A percentile compares a stretch with the other conserved stretches of the same genome.
Evolutionary conservation across 2,888 invertebrate genomes (phyloP).

Genomic region (Ectemnius cavifrons): DNA sequence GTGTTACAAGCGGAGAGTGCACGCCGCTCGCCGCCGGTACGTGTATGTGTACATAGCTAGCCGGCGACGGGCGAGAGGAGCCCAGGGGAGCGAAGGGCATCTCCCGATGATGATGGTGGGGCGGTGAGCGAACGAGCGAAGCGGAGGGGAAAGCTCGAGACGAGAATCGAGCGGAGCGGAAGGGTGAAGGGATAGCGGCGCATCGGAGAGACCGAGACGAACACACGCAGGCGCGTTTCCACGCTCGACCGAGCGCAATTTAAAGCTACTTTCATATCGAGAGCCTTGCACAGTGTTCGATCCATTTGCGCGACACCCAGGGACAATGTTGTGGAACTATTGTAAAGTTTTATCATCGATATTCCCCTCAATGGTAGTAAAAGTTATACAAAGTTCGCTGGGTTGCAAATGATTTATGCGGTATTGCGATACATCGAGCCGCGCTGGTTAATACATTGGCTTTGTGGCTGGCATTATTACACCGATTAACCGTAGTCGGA

Average conservation of each 20-base stretch:
- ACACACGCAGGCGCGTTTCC: conserved; percentile 57
- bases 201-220: conserved; percentile 30
- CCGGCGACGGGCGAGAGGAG: conserved; percentile 6
- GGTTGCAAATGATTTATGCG: no score
- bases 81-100: background rate
- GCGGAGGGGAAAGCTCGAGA: conserved; percentile 11
- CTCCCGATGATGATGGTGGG: background rate
- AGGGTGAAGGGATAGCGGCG: conserved; percentile 14
- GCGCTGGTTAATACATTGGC: no score
- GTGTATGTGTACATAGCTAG: conserved; percentile 1
- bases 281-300: no score
- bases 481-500: no score
- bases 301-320: no score
- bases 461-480: no score
- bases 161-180: background rate
- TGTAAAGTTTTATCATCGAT: no score
- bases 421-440: no score
- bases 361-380: no score
- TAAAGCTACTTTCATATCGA: no score
- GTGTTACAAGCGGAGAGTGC: background rate
- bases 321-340: no score
- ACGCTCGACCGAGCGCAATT: conserved; percentile 53
- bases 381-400: no score
- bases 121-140: conserved; percentile 1
- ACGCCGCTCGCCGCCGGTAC: background rate